A percentile compares a stretch with the other conserved stretches of the same genome.
These are phyloP conservation scores for Zygothrica quintamaculata DNA, from an alignment of 2,888 invertebrate genomes.

Conservation along the genomic window DNA sequence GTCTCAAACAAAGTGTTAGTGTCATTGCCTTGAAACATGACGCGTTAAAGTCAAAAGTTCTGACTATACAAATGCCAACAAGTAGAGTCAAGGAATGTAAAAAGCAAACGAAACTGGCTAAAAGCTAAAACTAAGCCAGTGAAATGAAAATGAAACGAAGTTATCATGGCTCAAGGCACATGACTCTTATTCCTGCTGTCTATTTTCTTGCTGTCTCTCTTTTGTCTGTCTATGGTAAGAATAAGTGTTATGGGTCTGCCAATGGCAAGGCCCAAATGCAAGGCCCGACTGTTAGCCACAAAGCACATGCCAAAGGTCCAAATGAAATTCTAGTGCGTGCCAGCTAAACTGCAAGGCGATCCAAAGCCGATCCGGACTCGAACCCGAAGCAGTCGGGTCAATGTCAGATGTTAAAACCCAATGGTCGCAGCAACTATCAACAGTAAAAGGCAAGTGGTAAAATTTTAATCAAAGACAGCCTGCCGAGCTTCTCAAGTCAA, in stretches of 20 bases:
- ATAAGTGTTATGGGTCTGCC: constrained; percentile 53
- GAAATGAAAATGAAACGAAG: constrained; percentile 72
- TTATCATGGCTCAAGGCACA: constrained; percentile 65
- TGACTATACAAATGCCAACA: constrained; percentile 22
- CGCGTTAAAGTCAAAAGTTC: constrained; percentile 71
- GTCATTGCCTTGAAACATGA: constrained; percentile 51
- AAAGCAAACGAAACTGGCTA: constrained; percentile 33
- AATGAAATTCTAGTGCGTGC: constrained; percentile 68
- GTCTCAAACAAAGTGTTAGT: constrained; percentile 56
- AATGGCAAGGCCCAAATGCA: constrained; percentile 3
- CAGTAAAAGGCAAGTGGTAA: constrained; percentile 65
- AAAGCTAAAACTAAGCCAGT: constrained; percentile 53
- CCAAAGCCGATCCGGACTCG: constrained; percentile 19
- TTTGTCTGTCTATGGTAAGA: constrained; percentile 1
- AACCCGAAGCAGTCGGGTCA: constrained; percentile 42
- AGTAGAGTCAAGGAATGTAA: constrained; percentile 39
- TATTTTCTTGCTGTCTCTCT: not conserved
- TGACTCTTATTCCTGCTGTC: constrained; percentile 50
- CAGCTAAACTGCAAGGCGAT: constrained; percentile 45
- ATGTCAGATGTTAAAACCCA: constrained; percentile 69
- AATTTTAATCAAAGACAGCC: constrained; percentile 69
- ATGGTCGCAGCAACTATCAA: constrained; percentile 30
- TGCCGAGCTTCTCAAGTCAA: constrained; percentile 39
- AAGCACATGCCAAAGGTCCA: constrained; percentile 52
- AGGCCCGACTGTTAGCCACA: constrained; percentile 21